A percentile compares a stretch with the other conserved stretches of the same genome.
These are phyloP conservation scores for Cheracebus regulus DNA, from an alignment of 2,797 vertebrate species.

Conservation along the genomic window DNA sequence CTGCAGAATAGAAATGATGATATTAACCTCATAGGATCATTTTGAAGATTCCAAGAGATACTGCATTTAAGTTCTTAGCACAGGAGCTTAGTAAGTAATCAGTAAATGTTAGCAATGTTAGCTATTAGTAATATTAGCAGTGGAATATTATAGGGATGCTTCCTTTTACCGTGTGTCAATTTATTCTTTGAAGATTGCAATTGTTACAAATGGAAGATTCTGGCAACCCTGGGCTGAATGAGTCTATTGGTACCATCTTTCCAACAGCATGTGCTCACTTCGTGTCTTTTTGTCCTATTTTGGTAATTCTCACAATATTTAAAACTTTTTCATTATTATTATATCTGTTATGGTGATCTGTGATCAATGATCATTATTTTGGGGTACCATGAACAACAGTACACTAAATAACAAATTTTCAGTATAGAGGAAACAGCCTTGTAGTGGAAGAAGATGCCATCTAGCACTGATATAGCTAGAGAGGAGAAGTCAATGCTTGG, in stretches of 20 bases:
- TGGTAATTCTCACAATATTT: background rate
- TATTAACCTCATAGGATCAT: background rate
- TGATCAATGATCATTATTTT: background rate
- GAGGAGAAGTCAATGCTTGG: background rate
- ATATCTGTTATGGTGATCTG: background rate
- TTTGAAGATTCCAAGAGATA: background rate
- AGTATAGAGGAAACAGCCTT: background rate
- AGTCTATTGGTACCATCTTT: background rate
- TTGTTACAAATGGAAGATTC: background rate
- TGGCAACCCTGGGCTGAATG: background rate
- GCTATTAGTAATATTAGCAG: background rate
- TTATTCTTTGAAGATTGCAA: background rate
- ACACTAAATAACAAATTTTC: background rate
- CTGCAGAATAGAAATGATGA: background rate
- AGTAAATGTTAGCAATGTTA: slow-evolving; percentile 12
- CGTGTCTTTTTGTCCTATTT: background rate
- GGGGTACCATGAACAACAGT: background rate
- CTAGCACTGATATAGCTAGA: background rate
- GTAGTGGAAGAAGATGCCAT: background rate
- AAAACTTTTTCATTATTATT: background rate
- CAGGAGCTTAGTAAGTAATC: background rate
- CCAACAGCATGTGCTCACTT: background rate
- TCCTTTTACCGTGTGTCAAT: background rate
- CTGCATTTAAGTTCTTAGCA: background rate
- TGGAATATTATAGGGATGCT: background rate